Evolutionary conservation across 2,888 invertebrate species (phyloP), one percentile per base, ranked within the genome.

Genomic region (Agriopis marginaria): DNA sequence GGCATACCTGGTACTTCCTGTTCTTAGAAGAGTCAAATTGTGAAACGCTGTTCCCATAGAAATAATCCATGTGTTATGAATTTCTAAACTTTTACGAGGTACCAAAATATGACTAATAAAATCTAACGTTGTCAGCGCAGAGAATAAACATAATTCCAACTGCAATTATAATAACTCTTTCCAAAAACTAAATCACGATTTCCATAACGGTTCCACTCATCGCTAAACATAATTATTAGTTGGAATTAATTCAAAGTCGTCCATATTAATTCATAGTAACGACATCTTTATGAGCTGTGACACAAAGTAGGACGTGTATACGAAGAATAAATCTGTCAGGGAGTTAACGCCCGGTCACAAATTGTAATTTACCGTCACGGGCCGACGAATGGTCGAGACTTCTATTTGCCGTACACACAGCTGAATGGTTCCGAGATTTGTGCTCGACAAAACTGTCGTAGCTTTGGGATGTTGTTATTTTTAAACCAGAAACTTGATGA

Each of bases 231-330:
- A 83, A 87, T 87, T 85, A 86, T 82, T 85, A 82, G 80, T 78
- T 66, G 76, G 85, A 86, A 88, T 89, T 87, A 89, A 89, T 90
- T 87, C 83, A 83, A 81, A 76, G 82, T 82, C 80, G 80, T 77
- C 83, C 82, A 86, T 89, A 90, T 90, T 88, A 90, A 91, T 91
- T 89, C 86, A 83, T 86, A 78, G 82, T 86, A 89, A 89, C 79
- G 92, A 92, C 90, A 87, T 91, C 83, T 92, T 92, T 92, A 92
- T 89, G 92, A 89, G 88, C 83, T 89, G 91, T 85, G 90, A 91
- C 87, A 90, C 86, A 89, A 88, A 91, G 86, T 88, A 88, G 90
- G 89, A 89, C 88, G 88, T 87, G 90, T 85, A 86, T 88, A 82
- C 82, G 86, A 84, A 83, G 85, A 85, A 91, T 92, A 92, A 92